Evolutionary conservation across 2,113 vertebrate species (phyloP), one percentile per base, ranked within the genome.

Genomic region (Rhinolophus sinicus): DNA sequence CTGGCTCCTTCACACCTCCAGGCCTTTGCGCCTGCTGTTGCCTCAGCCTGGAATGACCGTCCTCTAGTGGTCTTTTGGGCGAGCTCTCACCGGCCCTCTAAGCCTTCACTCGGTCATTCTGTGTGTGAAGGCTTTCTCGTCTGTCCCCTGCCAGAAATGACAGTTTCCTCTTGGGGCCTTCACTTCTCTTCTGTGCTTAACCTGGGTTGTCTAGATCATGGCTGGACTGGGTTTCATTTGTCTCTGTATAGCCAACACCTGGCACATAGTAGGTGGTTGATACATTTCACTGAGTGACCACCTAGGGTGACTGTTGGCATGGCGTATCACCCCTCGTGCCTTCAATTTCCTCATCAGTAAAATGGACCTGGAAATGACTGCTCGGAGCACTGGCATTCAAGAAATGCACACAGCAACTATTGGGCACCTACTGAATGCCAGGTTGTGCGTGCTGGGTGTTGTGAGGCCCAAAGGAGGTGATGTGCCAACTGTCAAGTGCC

Each of bases 381-480:
- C 47, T 33, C 0, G 21, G 33, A 56, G 54, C 21, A 10, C 52
- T 9, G 64, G 22, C 47, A 6, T 24, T 76, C 62, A 16, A 28
- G 76, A 40, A 58, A 24, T 0, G 18, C 14, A 8, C 40, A 26
- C 85, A 12, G 77, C 69, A 78, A 75, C 38, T 33, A 64, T 0
- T 4, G 19, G 80, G 84, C 65, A 12, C 56, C 83, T 64, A 19
- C 56, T 30, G 75, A 44, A 6, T 30, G 26, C 33, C 47, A 4
- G 44, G n/a, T 24, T 13, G 6, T 0, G 40, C 2, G 4, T 3
- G 62, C 12, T 6, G 12, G 60, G 21, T 5, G 0, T 4, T 1
- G 40, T 10, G 50, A 75, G 93, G 50, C 16, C 4, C 26, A 35
- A 13, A 69, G 80, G 26, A 26, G 18, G 8, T 7, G 19, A 2